Evolutionary conservation across 2,797 vertebrate genomes (phyloP).

Genomic region (Tauraco hartlaubi): DNA sequence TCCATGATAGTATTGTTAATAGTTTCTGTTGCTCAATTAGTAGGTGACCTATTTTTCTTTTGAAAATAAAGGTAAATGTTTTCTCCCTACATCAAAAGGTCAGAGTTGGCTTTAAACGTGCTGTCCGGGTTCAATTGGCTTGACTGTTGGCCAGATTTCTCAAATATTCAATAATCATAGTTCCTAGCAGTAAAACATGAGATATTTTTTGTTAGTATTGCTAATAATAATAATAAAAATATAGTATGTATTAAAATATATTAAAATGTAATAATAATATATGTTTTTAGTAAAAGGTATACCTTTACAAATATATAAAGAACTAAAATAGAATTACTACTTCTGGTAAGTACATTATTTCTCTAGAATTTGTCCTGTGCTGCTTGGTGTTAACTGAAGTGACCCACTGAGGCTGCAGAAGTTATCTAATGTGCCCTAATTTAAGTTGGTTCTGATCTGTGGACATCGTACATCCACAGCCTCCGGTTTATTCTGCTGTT

Average conservation of each 20-base stretch:
- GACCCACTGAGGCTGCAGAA: not conserved
- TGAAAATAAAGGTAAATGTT: not conserved
- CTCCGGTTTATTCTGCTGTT: not conserved
- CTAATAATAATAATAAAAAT: not conserved
- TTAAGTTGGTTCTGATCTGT: not conserved
- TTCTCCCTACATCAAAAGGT: not conserved
- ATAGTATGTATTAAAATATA: no score
- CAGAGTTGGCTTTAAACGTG: not conserved
- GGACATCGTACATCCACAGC: not conserved
- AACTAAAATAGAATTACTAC: not conserved
- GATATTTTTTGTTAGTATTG: not conserved
- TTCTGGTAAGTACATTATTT: not conserved
- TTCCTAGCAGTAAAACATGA: not conserved
- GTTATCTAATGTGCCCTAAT: not conserved
- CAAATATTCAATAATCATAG: not conserved
- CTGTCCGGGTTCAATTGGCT: fast-evolving
- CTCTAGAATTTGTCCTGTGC: not conserved
- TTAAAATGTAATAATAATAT: not conserved
- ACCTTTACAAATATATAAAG: not conserved
- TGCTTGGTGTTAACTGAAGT: not conserved
- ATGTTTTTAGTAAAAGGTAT: not conserved
- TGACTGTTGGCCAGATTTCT: not conserved
- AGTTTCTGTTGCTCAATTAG: not conserved
- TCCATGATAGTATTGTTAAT: not conserved
- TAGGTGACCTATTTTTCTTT: not conserved